phyloP scores from a whole-genome alignment of 2,888 invertebrate genomes.

The Arctia plantaginis region DNA sequence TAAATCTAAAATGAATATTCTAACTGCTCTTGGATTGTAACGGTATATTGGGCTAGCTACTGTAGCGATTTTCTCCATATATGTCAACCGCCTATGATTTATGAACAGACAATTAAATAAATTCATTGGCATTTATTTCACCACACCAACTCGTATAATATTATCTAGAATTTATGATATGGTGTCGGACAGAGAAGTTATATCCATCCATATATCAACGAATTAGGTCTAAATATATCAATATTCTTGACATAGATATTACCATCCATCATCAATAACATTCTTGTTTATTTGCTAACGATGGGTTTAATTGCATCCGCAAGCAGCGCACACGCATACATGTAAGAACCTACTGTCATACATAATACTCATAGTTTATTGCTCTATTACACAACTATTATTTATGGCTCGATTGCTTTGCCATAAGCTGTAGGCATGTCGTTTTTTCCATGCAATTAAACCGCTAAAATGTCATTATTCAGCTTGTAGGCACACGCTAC shows the following conservation, averaged over 20 bases:
- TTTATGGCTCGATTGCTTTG: conserved; percentile 63
- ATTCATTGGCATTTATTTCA: conserved; percentile 24
- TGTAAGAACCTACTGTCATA: conserved; percentile 45
- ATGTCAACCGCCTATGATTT: conserved; percentile 33
- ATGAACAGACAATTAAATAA: conserved; percentile 22
- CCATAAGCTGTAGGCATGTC: conserved; percentile 59
- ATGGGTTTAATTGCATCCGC: conserved; percentile 60
- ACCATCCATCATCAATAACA: conserved; percentile 51
- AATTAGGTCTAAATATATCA: conserved; percentile 47
- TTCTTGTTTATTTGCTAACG: conserved; percentile 57
- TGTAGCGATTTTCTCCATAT: conserved; percentile 29
- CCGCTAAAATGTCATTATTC: conserved; percentile 48
- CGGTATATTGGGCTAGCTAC: conserved; percentile 56
- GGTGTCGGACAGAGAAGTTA: conserved; percentile 32
- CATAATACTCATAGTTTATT: conserved; percentile 67
- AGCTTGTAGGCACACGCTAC: conserved; percentile 35
- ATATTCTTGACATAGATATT: conserved; percentile 46
- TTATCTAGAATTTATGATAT: conserved; percentile 32
- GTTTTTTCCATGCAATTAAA: conserved; percentile 66
- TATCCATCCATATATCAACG: conserved; percentile 37
- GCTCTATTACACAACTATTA: conserved; percentile 73
- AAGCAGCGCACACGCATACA: conserved; percentile 51
- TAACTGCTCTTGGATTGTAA: conserved; percentile 58
- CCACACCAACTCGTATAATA: conserved; percentile 19
- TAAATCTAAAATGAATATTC: conserved; percentile 71